Percentiles rank a stretch among this genome's conserved stretches.
phyloP scores from a whole-genome alignment of 2,113 vertebrate genomes.

The Chunga burmeisteri region DNA sequence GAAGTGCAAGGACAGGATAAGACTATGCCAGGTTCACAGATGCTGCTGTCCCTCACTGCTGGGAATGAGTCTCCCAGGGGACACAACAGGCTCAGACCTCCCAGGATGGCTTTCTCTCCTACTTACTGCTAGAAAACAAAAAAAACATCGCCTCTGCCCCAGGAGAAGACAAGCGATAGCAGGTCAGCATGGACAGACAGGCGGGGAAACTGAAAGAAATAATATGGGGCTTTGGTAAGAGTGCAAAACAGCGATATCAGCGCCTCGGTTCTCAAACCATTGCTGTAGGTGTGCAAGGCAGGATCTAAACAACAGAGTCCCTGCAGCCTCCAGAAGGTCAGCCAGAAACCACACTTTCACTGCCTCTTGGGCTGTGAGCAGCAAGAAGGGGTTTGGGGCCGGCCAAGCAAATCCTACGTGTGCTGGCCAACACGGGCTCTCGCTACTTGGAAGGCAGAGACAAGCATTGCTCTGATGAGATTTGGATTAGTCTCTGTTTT shows the following conservation, averaged over 20 bases:
- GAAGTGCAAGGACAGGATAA: neutral
- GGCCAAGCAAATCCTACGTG: neutral
- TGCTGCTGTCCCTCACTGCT: neutral
- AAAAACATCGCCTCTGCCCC: neutral
- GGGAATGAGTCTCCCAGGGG: neutral
- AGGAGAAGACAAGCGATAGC: neutral
- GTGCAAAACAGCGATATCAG: neutral
- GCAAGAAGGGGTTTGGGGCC: neutral
- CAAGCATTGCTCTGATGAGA: neutral
- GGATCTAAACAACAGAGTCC: neutral
- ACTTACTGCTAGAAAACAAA: neutral
- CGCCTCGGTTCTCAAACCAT: neutral
- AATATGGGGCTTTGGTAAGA: neutral
- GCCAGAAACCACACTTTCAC: neutral
- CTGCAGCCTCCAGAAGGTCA: constrained; percentile 34
- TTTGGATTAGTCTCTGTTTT: neutral
- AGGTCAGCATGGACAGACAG: neutral
- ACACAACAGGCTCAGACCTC: neutral
- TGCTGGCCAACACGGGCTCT: neutral
- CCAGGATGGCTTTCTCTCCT: neutral
- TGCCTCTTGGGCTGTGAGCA: neutral
- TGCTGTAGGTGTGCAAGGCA: constrained; percentile 5
- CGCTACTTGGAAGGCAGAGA: neutral
- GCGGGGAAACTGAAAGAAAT: neutral
- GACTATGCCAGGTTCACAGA: neutral